These are phyloP conservation scores for Antennarius maculatus DNA, from an alignment of 2,797 vertebrate species.

Conservation along the genomic window DNA sequence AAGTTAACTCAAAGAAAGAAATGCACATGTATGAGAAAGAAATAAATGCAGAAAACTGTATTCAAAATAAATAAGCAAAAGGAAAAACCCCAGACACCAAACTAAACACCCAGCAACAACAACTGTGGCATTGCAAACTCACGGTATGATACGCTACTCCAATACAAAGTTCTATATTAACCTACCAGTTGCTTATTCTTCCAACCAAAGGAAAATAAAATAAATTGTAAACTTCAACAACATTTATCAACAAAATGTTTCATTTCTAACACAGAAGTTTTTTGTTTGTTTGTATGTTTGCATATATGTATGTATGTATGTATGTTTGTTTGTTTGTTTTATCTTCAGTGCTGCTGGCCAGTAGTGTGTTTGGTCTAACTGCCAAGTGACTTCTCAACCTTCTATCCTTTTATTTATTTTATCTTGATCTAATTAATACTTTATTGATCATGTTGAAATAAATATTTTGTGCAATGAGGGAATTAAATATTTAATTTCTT, in stretches of 20 bases:
- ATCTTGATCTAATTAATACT: neutral
- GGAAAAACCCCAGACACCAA: constrained; percentile 45
- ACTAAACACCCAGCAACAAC: constrained; percentile 36
- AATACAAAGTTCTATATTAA: constrained; percentile 21
- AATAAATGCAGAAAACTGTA: neutral
- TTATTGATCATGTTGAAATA: neutral
- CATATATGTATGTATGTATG: too few relatives aligned
- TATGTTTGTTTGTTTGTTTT: constrained; percentile 2
- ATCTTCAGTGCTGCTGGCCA: constrained; percentile 1
- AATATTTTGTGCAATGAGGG: neutral
- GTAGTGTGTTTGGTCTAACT: constrained; percentile 10
- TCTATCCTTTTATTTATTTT: neutral
- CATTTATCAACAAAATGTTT: constrained; percentile 7
- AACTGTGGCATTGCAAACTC: constrained; percentile 10
- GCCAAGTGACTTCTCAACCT: neutral
- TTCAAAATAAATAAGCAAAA: constrained; percentile 56
- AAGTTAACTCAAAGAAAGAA: neutral
- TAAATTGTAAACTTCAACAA: constrained; percentile 6
- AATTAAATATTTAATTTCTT: neutral
- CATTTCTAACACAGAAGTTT: constrained; percentile 16
- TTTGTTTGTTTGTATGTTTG: too few relatives aligned
- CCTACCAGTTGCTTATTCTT: constrained; percentile 12
- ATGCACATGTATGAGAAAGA: neutral
- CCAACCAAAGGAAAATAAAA: neutral
- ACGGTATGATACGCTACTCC: constrained; percentile 10